Evolutionary conservation across 2,113 vertebrate species (phyloP).

Genomic region (Euleptes europaea): DNA sequence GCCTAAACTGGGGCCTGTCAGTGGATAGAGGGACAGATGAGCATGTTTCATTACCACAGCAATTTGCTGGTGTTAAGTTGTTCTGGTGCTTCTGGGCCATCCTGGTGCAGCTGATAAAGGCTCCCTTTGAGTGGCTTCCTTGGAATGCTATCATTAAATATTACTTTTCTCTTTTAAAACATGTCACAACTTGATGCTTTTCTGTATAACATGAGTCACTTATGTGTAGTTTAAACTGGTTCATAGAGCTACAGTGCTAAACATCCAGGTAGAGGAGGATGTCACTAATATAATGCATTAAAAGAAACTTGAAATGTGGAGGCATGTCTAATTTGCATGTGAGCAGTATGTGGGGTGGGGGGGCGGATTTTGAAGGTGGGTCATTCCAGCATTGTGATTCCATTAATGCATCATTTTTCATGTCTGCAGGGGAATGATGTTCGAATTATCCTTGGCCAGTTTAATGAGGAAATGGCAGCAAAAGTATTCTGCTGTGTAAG

Average conservation of each 20-base stretch:
- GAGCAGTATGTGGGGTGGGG: no score
- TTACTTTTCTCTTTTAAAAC: background rate
- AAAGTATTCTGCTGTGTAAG: conserved; percentile 99
- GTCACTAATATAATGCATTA: background rate
- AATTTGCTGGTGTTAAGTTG: background rate
- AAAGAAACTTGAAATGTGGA: background rate
- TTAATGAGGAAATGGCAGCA: conserved; percentile 94
- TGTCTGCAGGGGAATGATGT: conserved; percentile 91
- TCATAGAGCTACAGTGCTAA: background rate
- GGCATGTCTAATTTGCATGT: background rate
- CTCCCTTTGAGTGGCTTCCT: no score
- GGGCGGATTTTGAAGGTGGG: background rate
- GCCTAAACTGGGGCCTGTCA: background rate
- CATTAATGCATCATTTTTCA: conserved; percentile 3
- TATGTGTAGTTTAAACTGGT: background rate
- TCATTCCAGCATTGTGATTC: conserved; percentile 16
- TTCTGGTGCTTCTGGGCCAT: background rate
- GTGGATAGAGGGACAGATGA: background rate
- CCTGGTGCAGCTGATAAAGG: background rate
- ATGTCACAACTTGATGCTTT: background rate
- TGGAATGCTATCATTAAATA: background rate
- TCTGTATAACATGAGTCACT: background rate
- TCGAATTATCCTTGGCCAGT: conserved; percentile 98
- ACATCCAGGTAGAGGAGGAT: background rate
- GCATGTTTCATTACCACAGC: background rate